A percentile compares a stretch with the other conserved stretches of the same genome.
Evolutionary conservation across 2,797 vertebrate species (phyloP).

Genomic region (Tokudaia muenninki): DNA sequence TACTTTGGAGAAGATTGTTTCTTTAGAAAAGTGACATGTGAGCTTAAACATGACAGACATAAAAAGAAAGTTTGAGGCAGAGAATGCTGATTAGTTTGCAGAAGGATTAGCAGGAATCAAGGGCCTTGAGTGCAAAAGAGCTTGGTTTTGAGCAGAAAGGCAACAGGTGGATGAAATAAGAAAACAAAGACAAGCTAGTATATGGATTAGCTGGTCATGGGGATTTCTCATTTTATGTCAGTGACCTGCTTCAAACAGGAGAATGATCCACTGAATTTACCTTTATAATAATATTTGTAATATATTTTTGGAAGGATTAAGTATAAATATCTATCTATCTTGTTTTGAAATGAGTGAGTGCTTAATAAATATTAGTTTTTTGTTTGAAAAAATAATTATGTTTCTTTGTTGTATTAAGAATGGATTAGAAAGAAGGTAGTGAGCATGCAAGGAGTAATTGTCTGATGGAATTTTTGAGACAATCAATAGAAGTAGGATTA

Average conservation of each 20-base stretch:
- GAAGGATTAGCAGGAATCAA: conserved; percentile 21
- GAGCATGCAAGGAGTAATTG: conserved; percentile 5
- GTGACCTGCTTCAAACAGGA: neutral
- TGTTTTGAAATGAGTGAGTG: neutral
- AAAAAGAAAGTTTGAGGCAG: neutral
- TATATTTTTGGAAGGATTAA: neutral
- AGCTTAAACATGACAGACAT: neutral
- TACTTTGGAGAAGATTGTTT: neutral
- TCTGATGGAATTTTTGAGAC: neutral
- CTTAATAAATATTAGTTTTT: neutral
- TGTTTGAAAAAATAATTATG: neutral
- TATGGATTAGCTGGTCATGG: neutral
- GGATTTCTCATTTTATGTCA: neutral
- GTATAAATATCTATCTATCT: neutral
- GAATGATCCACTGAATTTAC: conserved; percentile 18
- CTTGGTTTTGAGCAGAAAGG: neutral
- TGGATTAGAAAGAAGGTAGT: neutral
- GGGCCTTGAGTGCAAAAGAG: neutral
- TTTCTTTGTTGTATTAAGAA: conserved; percentile 8
- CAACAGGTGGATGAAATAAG: neutral
- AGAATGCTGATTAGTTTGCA: neutral
- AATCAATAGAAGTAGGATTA: neutral
- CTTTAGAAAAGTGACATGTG: neutral
- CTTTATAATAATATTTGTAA: neutral
- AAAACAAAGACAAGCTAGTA: neutral